Base-by-base conservation (phyloP, 2,888 invertebrate genomes). In the Andrena chrysosceles region DNA sequence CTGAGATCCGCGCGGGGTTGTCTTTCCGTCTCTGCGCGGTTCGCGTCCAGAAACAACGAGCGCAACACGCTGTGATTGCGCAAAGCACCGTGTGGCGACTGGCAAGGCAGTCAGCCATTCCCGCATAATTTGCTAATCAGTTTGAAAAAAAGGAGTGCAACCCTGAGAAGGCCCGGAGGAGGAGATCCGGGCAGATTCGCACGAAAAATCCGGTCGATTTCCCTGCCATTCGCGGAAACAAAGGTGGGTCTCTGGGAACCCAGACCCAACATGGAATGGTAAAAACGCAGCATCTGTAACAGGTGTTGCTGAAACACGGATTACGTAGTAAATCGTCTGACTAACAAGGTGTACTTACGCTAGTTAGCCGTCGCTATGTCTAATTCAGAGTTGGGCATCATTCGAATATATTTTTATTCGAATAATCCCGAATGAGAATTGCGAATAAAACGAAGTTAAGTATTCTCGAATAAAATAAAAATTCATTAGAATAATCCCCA, bases 121-220 rank as follows among this genome's bases (percentile, higher is more conserved):
- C 31, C 72, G 63, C 63, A 84, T 91, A 91, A 91, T 42, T 91
- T 89, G 90, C 86, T 87, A 90, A 90, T 90, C 85, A 85, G 85
- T 84, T 83, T 81, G 81, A 89, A 89, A 88, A 90, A 88, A 76
- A 59, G 56, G 71, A 63, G 83, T 7, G 8, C 7, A 35, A 35
- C 33, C n/a, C 49, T 26, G 29, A 10, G 60, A 16, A 62, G 75
- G 48, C 10, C 10, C 2, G 33, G 16, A n/a, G n/a, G 16, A 6
- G 29, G 33, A 26, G 20, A 31, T 2, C 13, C n/a, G 1, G 8
- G 33, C 10, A 48, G 52, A 62, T 76, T 76, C 68, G 20, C 77
- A 63, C 13, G 63, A 23, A 56, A 31, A 78, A 33, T 62, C 52
- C 5, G 13, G 23, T 48, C 20, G 6, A 23, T 10, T 48, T 71